Conservation (phyloP, 1,140 invertebrate species). For the Hermatobates lingyangjiaoensis region DNA sequence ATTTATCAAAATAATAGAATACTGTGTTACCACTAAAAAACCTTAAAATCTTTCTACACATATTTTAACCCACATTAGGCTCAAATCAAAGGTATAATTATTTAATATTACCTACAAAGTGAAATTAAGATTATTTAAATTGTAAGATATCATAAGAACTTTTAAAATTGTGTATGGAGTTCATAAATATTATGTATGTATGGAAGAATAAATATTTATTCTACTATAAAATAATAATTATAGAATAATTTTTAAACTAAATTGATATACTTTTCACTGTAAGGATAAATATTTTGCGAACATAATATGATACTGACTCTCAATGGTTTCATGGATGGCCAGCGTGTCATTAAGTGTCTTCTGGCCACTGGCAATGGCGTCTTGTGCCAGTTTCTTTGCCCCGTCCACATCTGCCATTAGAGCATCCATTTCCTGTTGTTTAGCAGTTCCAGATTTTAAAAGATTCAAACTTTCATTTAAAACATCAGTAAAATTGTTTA, state of each 20-base stretch:
- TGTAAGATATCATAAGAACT: too few species aligned
- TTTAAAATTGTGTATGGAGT: too few species aligned
- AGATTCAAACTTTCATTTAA: not conserved
- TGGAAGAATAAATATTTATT: too few species aligned
- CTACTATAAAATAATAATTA: too few species aligned
- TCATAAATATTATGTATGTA: too few species aligned
- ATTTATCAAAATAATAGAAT: too few species aligned
- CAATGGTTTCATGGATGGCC: slow-evolving; percentile 61
- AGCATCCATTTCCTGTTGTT: slow-evolving; percentile 41
- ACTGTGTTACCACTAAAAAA: too few species aligned
- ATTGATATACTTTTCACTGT: not conserved
- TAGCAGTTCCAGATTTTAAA: slow-evolving; percentile 29
- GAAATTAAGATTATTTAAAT: too few species aligned
- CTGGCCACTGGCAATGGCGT: slow-evolving; percentile 65
- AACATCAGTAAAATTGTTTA: not conserved
- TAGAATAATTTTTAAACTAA: not conserved
- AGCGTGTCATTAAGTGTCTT: slow-evolving; percentile 71
- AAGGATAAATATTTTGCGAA: not conserved
- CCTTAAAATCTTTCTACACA: too few species aligned
- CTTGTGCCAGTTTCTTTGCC: slow-evolving; percentile 50
- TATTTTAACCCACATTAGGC: too few species aligned
- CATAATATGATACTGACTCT: slow-evolving; percentile 33
- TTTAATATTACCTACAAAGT: too few species aligned
- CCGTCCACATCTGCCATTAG: slow-evolving; percentile 45
- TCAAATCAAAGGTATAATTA: too few species aligned